Evolutionary conservation across 2,888 invertebrate species (phyloP), one percentile per base, ranked within the genome.

Genomic region (Sepiola atlantica): DNA sequence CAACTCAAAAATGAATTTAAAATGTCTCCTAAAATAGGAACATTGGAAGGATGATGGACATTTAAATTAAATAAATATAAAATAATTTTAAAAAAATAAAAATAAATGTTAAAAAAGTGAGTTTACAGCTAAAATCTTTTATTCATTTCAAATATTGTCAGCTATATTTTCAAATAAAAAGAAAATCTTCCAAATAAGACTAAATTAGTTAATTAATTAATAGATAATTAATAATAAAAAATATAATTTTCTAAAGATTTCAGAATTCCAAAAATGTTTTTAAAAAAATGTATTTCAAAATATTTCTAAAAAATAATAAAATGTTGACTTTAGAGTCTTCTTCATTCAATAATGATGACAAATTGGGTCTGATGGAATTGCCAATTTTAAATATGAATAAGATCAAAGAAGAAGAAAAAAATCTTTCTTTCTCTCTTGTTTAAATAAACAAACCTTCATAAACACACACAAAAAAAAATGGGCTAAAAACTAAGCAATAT

Each of bases 1-100:
- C 77, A 77, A 77, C 77, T 77, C n/a, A 77, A 77, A 77, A 28
- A n/a, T 32, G 77, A 77, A 77, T 77, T 77, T 77, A n/a, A 77
- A 77, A 77, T 77, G 77, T 77, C 32, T 32, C 77, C n/a, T 77
- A 8, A 45, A 77, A 77, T 77, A n/a, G 77, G 77, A 77, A 32
- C 77, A 77, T 77, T 77, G 77, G 77, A 32, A 77, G 77, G 77
- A 77, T 77, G 77, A 28, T 77, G 32, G 32, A 77, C n/a, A 77
- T 77, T 32, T 28, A 61, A 61, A 24, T 28, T 28, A 61, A 61
- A 61, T 61, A 61, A 61, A 61, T 61, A 24, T 61, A 28, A 61
- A 61, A 61, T 61, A 77, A n/a, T 2, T 16, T 14, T 12, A 77
- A n/a, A 77, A n/a, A 4, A 4, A 45, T 45, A 45, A 45, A 45